These are phyloP conservation scores for Acheta domesticus DNA, from an alignment of 2,888 invertebrate genomes.

Conservation along the genomic window DNA sequence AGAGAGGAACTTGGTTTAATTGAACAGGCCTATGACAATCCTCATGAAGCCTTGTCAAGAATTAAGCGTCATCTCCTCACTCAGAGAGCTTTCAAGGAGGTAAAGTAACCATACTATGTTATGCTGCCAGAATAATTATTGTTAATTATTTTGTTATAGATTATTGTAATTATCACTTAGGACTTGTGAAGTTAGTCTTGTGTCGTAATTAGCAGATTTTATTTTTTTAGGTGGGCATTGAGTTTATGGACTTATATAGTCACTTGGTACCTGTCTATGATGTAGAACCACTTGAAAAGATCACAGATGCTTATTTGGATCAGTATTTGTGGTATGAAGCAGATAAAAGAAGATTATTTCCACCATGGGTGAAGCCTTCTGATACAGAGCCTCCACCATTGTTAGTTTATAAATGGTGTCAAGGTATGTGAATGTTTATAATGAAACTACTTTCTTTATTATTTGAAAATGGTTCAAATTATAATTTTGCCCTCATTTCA, in stretches of 20 bases:
- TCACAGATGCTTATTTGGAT: conserved; percentile 98
- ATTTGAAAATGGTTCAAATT: background rate
- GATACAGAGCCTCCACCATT: conserved; percentile 95
- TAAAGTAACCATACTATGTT: conserved; percentile 43
- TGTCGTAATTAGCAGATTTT: background rate
- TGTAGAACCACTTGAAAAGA: conserved; percentile 98
- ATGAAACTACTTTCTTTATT: background rate
- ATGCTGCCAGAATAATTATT: background rate
- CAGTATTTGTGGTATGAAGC: conserved; percentile 99
- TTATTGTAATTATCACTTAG: background rate
- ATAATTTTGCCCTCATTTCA: conserved; percentile 43
- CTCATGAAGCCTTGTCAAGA: conserved; percentile 96
- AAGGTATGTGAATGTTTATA: conserved; percentile 59
- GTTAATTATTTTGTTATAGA: background rate
- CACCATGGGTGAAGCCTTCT: conserved; percentile 99
- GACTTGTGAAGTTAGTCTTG: background rate
- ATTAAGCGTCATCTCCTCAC: conserved; percentile 99
- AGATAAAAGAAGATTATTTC: conserved; percentile 92
- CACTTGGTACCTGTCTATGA: conserved; percentile 99
- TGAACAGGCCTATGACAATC: conserved; percentile 99
- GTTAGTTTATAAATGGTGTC: conserved; percentile 97
- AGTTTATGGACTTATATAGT: conserved; percentile 99
- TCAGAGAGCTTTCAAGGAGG: conserved; percentile 97
- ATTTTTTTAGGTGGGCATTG: conserved; percentile 79
- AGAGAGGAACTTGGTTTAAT: conserved; percentile 97